Conservation (phyloP, 2,888 invertebrate genomes). For the Odontothrips loti region DNA sequence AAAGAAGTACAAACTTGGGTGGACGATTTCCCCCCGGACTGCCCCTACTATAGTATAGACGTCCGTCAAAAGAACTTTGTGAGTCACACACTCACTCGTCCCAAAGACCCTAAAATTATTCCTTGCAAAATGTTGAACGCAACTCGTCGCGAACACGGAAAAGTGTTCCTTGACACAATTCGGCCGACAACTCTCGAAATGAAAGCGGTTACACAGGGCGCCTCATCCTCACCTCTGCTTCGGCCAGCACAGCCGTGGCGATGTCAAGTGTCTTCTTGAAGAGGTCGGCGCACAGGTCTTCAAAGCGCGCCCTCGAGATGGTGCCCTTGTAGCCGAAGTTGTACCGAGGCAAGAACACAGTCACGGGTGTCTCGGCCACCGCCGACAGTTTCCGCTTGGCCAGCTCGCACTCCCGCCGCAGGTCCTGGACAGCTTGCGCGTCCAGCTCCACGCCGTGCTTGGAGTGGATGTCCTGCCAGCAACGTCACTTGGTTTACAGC, state of each 20-base stretch:
- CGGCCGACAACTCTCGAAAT: too few species aligned
- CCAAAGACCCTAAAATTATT: too few species aligned
- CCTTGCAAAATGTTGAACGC: too few species aligned
- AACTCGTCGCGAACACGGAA: too few species aligned
- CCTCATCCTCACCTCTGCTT: neutral
- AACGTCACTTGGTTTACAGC: neutral
- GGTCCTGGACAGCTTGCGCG: neutral
- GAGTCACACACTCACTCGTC: too few species aligned
- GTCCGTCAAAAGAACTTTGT: too few species aligned
- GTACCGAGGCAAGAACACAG: neutral
- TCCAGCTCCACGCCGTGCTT: neutral
- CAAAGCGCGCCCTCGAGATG: neutral
- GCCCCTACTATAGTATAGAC: too few species aligned
- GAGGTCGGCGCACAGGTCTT: neutral
- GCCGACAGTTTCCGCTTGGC: neutral
- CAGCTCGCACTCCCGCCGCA: neutral
- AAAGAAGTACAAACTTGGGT: too few species aligned
- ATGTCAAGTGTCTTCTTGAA: neutral
- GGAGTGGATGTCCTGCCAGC: neutral
- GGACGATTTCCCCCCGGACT: too few species aligned
- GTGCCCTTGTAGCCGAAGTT: neutral
- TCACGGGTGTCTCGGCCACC: neutral
- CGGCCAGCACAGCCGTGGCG: neutral
- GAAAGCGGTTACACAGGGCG: too few species aligned
- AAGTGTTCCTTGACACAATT: too few species aligned